Conservation (phyloP, 2,888 invertebrate species). For the Hermaeophaga mercurialis region DNA sequence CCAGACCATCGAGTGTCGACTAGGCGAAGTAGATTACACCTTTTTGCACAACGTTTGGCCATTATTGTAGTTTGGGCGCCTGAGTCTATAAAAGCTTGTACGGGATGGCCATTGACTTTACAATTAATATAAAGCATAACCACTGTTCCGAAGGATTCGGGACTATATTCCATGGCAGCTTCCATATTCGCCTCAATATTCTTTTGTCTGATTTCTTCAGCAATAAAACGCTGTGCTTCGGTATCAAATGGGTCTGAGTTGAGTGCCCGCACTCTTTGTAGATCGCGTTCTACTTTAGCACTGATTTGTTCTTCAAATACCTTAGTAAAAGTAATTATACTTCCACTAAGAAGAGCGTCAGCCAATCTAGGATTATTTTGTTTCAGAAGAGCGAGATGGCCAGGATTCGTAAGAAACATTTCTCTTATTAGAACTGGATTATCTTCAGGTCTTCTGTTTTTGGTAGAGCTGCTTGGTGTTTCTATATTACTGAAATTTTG, state of each 20-base stretch:
- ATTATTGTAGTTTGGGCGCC: constrained; percentile 98
- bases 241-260: constrained; percentile 95
- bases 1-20: constrained; percentile 95
- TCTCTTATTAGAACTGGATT: constrained; percentile 85
- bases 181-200: constrained; percentile 99
- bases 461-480: constrained; percentile 65
- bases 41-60: constrained; percentile 93
- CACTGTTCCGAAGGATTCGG: constrained; percentile 97
- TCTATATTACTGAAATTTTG: constrained; percentile 88
- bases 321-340: constrained; percentile 76
- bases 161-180: constrained; percentile 97
- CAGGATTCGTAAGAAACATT: constrained; percentile 87
- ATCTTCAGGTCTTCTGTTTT: constrained; percentile 64
- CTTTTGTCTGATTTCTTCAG: constrained; percentile 93
- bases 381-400: constrained; percentile 85
- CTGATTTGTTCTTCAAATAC: constrained; percentile 83
- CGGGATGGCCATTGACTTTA: constrained; percentile 93
- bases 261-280: constrained; percentile 84
- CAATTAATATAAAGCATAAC: constrained; percentile 98
- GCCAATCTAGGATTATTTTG: constrained; percentile 93
- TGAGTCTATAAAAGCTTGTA: constrained; percentile 98
- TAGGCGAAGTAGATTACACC: constrained; percentile 88
- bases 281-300: constrained; percentile 81
- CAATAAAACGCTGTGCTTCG: constrained; percentile 92
- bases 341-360: constrained; percentile 86